Evolutionary conservation across 2,888 invertebrate species (phyloP), one percentile per base, ranked within the genome.

Genomic region (Sinhomidia bicolor): DNA sequence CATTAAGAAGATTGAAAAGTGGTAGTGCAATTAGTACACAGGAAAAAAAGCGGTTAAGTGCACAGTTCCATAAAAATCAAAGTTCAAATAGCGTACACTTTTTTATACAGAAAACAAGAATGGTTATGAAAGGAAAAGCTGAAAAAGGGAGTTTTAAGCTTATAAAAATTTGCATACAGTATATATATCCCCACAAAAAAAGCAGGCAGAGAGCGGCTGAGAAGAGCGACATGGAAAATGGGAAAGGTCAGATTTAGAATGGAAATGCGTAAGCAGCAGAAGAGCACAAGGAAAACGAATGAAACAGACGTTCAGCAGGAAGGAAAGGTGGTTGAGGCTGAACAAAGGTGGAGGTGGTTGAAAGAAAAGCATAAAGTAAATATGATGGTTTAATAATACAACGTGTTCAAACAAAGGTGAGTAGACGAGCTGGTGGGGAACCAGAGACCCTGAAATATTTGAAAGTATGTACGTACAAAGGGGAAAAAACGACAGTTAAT

Each of bases 211-310:
- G n/a, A n/a, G n/a, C n/a, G n/a, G n/a, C n/a, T n/a, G n/a, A n/a
- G n/a, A 20, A 20, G 57, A 7, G 10, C 20, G 57, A 20, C 32
- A 29, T 17, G 54, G 83, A 74, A 83, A 83, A n/a, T 83, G 83
- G 57, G 57, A 83, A 83, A 83, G 83, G 83, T 83, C 74, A 83
- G 65, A 65, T 36, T 65, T 7, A 36, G 10, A 65, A 57, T 83
- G 83, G 54, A 83, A 83, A 68, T 71, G 68, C 83, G 74, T 74
- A 71, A 74, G 74, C 81, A 81, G 47, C 60, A 65, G 3, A n/a
- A n/a, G 36, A 6, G 4, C 29, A 17, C 9, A 1, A 62, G 26
- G 26, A 10, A 65, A 65, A 29, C 26, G 65, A 65, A 32, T 1
- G 29, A 65, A 32, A 36, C 12, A 65, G 32, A 0, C 1, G 65